A percentile compares a stretch with the other conserved stretches of the same genome.
Conservation (phyloP, 2,797 vertebrate species). For the Tympanoctomys barrerae region DNA sequence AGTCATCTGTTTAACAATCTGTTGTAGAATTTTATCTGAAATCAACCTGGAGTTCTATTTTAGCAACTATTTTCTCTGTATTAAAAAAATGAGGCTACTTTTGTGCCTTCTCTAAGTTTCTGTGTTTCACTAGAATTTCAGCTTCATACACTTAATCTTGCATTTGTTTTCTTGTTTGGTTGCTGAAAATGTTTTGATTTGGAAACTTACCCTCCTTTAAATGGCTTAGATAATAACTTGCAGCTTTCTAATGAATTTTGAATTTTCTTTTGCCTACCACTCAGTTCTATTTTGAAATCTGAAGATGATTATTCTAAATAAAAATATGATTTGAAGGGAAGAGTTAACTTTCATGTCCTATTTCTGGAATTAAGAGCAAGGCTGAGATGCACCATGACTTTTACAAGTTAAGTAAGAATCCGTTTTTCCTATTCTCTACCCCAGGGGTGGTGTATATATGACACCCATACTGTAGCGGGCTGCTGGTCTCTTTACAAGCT, state of each 20-base stretch:
- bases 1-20: conserved; percentile 58
- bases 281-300: neutral
- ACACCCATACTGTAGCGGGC: neutral
- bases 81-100: neutral
- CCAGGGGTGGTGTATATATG: neutral
- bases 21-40: conserved; percentile 42
- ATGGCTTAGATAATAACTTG: neutral
- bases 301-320: neutral
- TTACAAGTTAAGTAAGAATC: neutral
- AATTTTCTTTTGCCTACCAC: neutral
- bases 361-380: neutral
- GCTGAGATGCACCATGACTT: neutral
- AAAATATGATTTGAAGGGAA: neutral
- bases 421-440: neutral
- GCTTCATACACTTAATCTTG: neutral
- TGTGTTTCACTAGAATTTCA: conserved; percentile 6
- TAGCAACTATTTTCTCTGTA: neutral
- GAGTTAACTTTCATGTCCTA: neutral
- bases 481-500: neutral
- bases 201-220: neutral
- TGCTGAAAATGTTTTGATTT: neutral
- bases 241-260: neutral
- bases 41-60: conserved; percentile 53
- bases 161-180: neutral
- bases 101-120: conserved; percentile 24